Evolutionary conservation across 2,113 vertebrate genomes (phyloP).

Genomic region (Gavialis gangeticus): DNA sequence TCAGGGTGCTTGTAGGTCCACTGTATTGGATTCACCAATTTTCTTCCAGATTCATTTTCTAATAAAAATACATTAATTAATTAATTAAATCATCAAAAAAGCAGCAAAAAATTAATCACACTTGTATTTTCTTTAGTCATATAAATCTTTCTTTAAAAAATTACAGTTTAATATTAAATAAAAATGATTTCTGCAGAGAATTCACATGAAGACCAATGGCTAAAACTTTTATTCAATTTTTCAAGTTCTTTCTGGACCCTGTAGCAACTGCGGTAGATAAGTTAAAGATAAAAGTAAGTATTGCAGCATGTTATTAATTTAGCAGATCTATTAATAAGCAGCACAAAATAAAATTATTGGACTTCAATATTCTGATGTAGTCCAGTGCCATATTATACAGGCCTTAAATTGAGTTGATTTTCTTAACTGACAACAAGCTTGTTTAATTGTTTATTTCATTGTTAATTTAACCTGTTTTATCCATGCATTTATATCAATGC

Average conservation of each 20-base stretch:
- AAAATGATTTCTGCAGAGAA: neutral
- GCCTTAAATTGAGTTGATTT: neutral
- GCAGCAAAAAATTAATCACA: neutral
- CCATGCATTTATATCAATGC: neutral
- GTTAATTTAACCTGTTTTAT: slow-evolving; percentile 17
- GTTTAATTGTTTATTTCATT: neutral
- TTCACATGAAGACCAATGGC: neutral
- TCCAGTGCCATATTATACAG: neutral
- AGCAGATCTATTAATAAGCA: neutral
- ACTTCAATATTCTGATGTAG: neutral
- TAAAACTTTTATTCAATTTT: neutral
- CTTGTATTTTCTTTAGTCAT: neutral
- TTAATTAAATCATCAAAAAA: neutral
- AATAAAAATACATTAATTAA: neutral
- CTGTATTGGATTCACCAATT: slow-evolving; percentile 83
- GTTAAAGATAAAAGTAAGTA: neutral
- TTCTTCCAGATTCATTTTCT: slow-evolving; percentile 91
- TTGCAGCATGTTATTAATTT: fast-evolving
- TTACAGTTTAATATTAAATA: neutral
- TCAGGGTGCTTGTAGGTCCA: slow-evolving; percentile 70
- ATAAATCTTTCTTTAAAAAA: too few relatives aligned
- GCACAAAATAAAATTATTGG: neutral
- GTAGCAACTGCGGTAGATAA: neutral
- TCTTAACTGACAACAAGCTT: neutral
- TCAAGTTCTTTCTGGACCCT: neutral